phyloP scores from a whole-genome alignment of 2,797 vertebrate species.

The Myotis daubentonii region DNA sequence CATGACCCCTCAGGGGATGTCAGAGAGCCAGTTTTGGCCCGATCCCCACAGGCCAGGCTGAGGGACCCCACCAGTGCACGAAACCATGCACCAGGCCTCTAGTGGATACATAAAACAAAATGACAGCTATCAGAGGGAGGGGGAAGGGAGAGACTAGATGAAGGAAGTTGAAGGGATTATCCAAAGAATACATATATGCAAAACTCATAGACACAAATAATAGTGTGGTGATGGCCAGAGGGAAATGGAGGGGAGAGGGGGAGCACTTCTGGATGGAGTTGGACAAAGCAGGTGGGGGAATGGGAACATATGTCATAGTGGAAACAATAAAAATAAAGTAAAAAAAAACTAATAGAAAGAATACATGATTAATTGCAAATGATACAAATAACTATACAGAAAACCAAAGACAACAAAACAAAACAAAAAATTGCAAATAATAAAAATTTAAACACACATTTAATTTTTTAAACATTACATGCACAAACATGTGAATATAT shows the following conservation, averaged over 20 bases:
- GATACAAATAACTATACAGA: neutral
- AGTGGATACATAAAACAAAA: neutral
- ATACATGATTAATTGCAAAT: neutral
- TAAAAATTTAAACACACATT: neutral
- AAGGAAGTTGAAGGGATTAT: neutral
- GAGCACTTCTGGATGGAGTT: neutral
- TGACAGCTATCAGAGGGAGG: neutral
- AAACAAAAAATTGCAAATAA: neutral
- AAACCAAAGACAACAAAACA: constrained; percentile 22
- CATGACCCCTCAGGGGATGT: no score
- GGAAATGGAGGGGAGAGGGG: neutral
- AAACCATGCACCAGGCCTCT: no score
- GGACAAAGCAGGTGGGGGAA: neutral
- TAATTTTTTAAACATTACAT: neutral
- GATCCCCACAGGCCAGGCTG: no score
- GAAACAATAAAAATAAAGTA: neutral
- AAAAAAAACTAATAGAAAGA: neutral
- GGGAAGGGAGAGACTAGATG: neutral
- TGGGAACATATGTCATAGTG: neutral
- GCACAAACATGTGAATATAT: neutral
- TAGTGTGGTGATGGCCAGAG: neutral
- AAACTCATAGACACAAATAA: neutral
- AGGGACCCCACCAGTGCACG: no score
- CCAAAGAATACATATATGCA: neutral
- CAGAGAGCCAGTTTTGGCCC: no score